Conservation (phyloP, 1,140 invertebrate genomes). For the Telenomus remus region DNA sequence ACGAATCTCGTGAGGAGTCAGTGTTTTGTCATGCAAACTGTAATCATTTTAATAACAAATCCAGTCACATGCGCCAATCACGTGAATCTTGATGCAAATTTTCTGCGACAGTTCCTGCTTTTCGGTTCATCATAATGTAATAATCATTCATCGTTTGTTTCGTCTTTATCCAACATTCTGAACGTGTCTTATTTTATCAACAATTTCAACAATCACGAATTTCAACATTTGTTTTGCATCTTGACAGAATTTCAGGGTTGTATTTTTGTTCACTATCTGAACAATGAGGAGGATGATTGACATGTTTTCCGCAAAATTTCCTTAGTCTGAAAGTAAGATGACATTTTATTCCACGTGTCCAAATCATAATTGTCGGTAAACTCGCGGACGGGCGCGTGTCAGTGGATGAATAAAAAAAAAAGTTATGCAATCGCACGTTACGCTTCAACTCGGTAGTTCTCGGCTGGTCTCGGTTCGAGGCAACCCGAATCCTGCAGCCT, state of each 20-base stretch:
- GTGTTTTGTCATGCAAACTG: slow-evolving; percentile 44
- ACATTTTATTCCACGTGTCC: too few species aligned
- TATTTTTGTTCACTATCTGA: too few species aligned
- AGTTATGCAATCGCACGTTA: slow-evolving; percentile 47
- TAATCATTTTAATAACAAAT: slow-evolving; percentile 55
- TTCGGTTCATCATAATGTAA: not conserved
- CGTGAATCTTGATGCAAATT: slow-evolving; percentile 35
- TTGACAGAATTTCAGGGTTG: not conserved
- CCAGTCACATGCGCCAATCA: slow-evolving; percentile 35
- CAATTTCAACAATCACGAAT: too few species aligned
- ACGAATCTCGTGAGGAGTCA: slow-evolving; percentile 20
- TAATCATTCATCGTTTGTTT: not conserved
- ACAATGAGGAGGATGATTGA: too few species aligned
- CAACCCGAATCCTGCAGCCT: slow-evolving; percentile 36
- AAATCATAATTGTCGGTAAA: slow-evolving; percentile 14
- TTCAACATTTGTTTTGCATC: not conserved
- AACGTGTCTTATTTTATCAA: too few species aligned
- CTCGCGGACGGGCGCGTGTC: slow-evolving; percentile 43
- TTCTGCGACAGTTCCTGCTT: slow-evolving; percentile 5
- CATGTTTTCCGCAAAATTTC: too few species aligned
- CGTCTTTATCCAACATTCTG: too few species aligned
- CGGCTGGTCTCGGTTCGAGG: slow-evolving; percentile 27
- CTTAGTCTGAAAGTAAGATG: too few species aligned
- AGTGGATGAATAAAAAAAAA: slow-evolving; percentile 42
- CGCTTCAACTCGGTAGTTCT: slow-evolving; percentile 20